Evolutionary conservation across 2,113 vertebrate genomes (phyloP).

Genomic region (Rousettus leschenaultii): DNA sequence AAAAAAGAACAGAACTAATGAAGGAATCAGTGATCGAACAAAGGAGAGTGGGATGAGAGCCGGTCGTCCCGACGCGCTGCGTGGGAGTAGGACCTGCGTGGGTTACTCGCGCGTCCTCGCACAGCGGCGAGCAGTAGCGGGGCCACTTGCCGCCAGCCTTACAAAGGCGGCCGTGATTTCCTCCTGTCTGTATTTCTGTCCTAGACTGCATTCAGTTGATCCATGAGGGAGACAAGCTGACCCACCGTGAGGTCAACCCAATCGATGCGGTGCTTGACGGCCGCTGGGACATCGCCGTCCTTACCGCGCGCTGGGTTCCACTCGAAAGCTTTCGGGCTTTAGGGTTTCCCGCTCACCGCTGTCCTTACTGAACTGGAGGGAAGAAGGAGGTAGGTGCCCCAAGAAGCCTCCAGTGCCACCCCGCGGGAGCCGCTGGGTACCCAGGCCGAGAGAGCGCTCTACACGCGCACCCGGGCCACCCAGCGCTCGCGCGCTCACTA

Average conservation of each 20-base stretch:
- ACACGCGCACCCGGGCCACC: no score
- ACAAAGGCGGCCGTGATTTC: not conserved
- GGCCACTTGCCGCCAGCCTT: not conserved
- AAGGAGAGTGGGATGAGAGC: not conserved
- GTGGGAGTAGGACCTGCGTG: no score
- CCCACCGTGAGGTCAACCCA: slow-evolving; percentile 81
- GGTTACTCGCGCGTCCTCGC: fast-evolving
- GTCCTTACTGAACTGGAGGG: not conserved
- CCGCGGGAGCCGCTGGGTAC: not conserved
- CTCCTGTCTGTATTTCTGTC: slow-evolving; percentile 51
- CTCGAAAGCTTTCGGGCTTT: not conserved
- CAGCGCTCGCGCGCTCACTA: fast-evolving
- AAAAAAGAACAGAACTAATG: not conserved
- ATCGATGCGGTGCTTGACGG: slow-evolving; percentile 78
- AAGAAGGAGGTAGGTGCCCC: not conserved
- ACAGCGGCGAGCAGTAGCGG: fast-evolving
- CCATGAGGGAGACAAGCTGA: slow-evolving; percentile 78
- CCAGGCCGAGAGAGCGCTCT: not conserved
- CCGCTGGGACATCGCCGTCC: slow-evolving; percentile 69
- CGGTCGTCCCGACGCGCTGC: fast-evolving
- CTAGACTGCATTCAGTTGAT: slow-evolving; percentile 75
- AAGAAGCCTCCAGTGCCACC: not conserved
- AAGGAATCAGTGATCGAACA: not conserved
- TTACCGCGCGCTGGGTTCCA: not conserved
- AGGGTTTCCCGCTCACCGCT: not conserved